Evolutionary conservation across 2,797 vertebrate species (phyloP).

Genomic region (Amazona ochrocephala): DNA sequence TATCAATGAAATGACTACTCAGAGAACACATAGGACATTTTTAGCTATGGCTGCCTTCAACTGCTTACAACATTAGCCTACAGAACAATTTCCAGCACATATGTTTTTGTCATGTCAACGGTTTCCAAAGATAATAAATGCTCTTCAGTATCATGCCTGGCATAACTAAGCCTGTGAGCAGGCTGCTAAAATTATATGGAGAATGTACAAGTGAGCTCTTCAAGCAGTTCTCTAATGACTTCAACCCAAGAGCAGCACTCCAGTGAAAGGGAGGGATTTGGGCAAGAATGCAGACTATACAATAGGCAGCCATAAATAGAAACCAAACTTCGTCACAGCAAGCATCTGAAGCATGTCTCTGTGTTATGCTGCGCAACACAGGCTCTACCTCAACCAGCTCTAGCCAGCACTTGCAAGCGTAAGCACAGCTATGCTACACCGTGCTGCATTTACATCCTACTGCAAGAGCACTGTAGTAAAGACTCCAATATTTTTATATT

Average conservation of each 20-base stretch:
- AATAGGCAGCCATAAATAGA: slow-evolving; percentile 37
- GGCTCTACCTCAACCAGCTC: not conserved
- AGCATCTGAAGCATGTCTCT: not conserved
- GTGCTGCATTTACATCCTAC: fast-evolving
- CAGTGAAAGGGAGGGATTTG: not conserved
- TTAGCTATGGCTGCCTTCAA: slow-evolving; percentile 29
- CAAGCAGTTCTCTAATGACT: slow-evolving; percentile 34
- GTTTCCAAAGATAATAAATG: slow-evolving; percentile 89
- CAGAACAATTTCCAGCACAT: slow-evolving; percentile 80
- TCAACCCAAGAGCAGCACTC: slow-evolving; percentile 5
- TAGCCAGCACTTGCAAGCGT: fast-evolving
- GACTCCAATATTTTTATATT: fast-evolving
- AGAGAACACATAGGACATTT: not conserved
- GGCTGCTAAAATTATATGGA: slow-evolving; percentile 69
- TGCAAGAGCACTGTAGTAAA: fast-evolving
- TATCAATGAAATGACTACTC: not conserved
- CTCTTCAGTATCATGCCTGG: slow-evolving; percentile 71
- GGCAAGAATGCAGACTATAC: slow-evolving; percentile 52
- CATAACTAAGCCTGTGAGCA: slow-evolving; percentile 78
- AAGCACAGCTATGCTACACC: fast-evolving
- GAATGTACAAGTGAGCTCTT: slow-evolving; percentile 40
- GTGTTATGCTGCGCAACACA: fast-evolving
- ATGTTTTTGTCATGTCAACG: slow-evolving; percentile 85
- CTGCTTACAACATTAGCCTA: slow-evolving; percentile 64
- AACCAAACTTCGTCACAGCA: slow-evolving; percentile 8